Evolutionary conservation across 2,888 invertebrate genomes (phyloP).

Genomic region (Drosophila recens): DNA sequence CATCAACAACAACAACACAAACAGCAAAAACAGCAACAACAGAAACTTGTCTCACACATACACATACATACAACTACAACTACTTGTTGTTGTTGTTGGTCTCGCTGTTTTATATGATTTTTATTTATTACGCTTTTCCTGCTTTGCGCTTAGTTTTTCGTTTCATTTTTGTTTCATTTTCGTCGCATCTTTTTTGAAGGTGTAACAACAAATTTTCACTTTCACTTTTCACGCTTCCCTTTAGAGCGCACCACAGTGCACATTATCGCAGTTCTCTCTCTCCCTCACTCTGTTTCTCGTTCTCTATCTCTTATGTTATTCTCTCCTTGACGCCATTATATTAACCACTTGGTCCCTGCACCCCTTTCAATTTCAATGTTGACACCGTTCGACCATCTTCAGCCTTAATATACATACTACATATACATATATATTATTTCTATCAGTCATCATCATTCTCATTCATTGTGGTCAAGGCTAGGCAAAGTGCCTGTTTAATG

Average conservation of each 20-base stretch:
- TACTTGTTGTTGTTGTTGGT: constrained; percentile 16
- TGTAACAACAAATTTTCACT: constrained; percentile 53
- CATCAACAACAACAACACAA: constrained; percentile 46
- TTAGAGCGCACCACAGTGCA: not conserved
- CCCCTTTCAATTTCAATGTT: constrained; percentile 43
- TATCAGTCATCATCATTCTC: not conserved
- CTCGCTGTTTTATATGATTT: constrained; percentile 33
- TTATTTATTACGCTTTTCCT: constrained; percentile 54
- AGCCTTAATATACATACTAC: constrained; percentile 21
- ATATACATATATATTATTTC: too few species aligned
- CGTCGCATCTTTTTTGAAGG: constrained; percentile 39
- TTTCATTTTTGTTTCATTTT: constrained; percentile 22
- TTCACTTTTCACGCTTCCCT: constrained; percentile 53
- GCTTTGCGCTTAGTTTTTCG: constrained; percentile 38
- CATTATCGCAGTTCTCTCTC: not conserved
- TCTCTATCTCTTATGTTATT: not conserved
- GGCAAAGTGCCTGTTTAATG: constrained; percentile 32
- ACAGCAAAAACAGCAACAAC: constrained; percentile 21
- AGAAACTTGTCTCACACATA: constrained; percentile 29
- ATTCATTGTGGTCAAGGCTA: constrained; percentile 47
- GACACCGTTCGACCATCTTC: constrained; percentile 41
- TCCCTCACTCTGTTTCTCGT: not conserved
- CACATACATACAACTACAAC: not conserved
- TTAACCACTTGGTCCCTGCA: constrained; percentile 34
- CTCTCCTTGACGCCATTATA: constrained; percentile 14